phyloP scores from a whole-genome alignment of 2,888 invertebrate genomes.

The Eurytoma adleriae region DNA sequence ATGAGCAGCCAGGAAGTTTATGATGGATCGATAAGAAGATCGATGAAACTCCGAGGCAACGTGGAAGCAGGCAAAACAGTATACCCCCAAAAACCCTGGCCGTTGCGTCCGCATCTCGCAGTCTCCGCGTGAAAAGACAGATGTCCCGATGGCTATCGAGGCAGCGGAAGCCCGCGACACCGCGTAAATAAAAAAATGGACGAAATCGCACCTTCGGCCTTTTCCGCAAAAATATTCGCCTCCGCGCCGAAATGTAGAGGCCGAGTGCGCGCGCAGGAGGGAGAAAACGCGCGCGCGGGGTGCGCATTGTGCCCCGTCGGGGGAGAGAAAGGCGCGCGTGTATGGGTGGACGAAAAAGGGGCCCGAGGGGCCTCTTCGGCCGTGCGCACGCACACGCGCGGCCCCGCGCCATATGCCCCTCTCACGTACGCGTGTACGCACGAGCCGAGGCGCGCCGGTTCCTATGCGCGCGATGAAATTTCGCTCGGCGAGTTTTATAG shows the following conservation, averaged over 20 bases:
- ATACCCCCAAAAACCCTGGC: too few species aligned
- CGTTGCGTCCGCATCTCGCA: too few species aligned
- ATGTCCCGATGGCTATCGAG: too few species aligned
- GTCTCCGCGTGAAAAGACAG: too few species aligned
- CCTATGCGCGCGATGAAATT: too few species aligned
- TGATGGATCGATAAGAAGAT: too few species aligned
- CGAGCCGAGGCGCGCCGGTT: neutral
- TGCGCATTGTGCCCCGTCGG: conserved; percentile 1
- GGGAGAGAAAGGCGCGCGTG: conserved; percentile 12
- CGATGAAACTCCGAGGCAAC: too few species aligned
- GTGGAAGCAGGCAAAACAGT: too few species aligned
- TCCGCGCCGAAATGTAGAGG: neutral
- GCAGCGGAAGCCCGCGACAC: too few species aligned
- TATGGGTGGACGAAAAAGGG: conserved; percentile 16
- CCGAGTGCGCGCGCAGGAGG: conserved; percentile 1
- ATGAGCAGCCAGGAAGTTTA: neutral
- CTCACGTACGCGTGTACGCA: conserved; percentile 45
- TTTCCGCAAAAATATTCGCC: too few species aligned
- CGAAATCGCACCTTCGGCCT: neutral
- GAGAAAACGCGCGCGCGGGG: neutral
- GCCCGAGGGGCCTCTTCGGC: conserved; percentile 27
- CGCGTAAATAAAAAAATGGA: neutral
- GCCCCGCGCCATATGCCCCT: conserved; percentile 28
- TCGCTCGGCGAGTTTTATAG: too few species aligned
- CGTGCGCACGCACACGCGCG: conserved; percentile 1